phyloP scores from a whole-genome alignment of 2,888 invertebrate genomes.

The Drosophila fungiperda region DNA sequence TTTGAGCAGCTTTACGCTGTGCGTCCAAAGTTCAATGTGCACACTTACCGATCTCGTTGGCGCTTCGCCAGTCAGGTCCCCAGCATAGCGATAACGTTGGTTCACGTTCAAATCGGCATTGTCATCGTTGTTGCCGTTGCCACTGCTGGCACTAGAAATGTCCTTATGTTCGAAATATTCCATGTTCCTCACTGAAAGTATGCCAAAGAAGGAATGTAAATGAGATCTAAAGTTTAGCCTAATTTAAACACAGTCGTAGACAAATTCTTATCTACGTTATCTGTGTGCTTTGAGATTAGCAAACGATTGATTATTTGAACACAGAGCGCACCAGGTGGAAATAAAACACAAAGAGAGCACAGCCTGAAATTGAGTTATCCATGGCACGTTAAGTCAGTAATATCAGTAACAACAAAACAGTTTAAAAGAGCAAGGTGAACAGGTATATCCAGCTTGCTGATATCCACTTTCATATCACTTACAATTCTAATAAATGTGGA shows the following conservation, averaged over 20 bases:
- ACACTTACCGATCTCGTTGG: constrained; percentile 77
- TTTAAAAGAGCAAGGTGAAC: constrained; percentile 62
- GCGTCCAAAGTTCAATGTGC: constrained; percentile 55
- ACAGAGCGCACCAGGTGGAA: not conserved
- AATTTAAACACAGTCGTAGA: not conserved
- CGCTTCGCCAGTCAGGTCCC: constrained; percentile 82
- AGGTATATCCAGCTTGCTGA: not conserved
- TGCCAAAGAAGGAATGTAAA: constrained; percentile 34
- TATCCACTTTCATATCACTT: constrained; percentile 12
- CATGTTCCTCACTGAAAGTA: constrained; percentile 53
- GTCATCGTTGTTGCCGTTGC: constrained; percentile 32
- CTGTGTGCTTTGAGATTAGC: constrained; percentile 21
- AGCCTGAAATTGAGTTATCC: constrained; percentile 23
- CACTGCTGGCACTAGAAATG: constrained; percentile 14
- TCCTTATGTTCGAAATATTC: constrained; percentile 37
- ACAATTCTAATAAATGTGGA: constrained; percentile 14
- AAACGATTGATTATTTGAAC: constrained; percentile 50
- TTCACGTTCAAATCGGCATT: constrained; percentile 41
- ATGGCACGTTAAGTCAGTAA: constrained; percentile 6
- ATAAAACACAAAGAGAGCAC: constrained; percentile 18
- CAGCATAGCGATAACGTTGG: constrained; percentile 80
- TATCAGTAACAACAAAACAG: constrained; percentile 4
- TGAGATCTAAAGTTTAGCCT: constrained; percentile 65
- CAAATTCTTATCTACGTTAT: constrained; percentile 47
- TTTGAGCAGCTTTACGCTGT: constrained; percentile 1